Conservation (phyloP, 2,888 invertebrate species). For the Serripes groenlandicus region DNA sequence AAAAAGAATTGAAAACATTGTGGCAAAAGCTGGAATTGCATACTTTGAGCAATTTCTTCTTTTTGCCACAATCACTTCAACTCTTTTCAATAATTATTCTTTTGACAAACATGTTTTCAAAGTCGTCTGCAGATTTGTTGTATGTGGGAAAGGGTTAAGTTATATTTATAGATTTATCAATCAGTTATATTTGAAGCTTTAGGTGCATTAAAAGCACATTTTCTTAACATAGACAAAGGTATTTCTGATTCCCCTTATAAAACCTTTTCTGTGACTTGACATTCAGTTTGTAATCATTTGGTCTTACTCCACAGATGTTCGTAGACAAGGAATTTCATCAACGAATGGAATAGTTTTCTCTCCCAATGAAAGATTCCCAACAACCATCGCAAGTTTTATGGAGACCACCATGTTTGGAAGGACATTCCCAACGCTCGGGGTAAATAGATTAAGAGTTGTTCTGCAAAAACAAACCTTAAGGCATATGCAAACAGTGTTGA, state of each 20-base stretch:
- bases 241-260: no score
- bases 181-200: no score
- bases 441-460: background rate
- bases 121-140: background rate
- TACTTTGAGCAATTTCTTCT: constrained; percentile 4
- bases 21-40: background rate
- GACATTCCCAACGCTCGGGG: constrained; percentile 4
- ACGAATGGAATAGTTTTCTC: background rate
- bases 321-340: background rate
- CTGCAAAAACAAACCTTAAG: no score
- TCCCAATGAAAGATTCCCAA: constrained; percentile 3
- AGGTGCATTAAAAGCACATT: no score
- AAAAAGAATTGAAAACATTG: background rate
- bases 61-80: background rate
- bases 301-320: no score
- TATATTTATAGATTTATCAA: no score
- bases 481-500: no score
- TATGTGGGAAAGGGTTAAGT: background rate
- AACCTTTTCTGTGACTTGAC: no score
- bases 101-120: no score
- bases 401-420: constrained; percentile 8
- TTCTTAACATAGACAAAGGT: no score
- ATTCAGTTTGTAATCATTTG: no score
- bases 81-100: no score
- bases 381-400: background rate